Evolutionary conservation across 2,797 vertebrate genomes (phyloP).

Genomic region (Lophius americanus): DNA sequence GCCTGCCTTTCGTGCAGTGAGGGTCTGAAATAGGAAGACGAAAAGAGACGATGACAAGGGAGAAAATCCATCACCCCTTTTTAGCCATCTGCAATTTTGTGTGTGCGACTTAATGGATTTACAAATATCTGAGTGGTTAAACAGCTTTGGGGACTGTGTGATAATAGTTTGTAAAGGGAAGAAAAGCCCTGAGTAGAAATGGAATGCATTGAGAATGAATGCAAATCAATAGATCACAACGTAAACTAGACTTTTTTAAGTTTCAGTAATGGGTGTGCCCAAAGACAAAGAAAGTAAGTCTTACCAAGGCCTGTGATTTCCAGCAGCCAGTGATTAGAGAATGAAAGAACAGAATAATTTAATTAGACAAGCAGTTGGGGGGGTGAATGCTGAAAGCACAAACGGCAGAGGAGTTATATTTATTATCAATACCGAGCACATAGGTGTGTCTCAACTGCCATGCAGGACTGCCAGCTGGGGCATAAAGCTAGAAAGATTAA

Average conservation of each 20-base stretch:
- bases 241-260: background rate
- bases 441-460: conserved; percentile 76
- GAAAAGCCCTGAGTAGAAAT: background rate
- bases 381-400: conserved; percentile 46
- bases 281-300: conserved; percentile 18
- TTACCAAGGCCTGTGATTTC: conserved; percentile 90
- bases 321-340: conserved; percentile 65
- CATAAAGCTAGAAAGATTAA: conserved; percentile 63
- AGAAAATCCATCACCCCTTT: conserved; percentile 25
- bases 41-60: conserved; percentile 14
- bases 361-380: conserved; percentile 63
- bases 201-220: background rate
- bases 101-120: conserved; percentile 5
- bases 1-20: conserved; percentile 97
- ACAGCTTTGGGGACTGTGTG: background rate
- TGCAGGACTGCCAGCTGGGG: conserved; percentile 78
- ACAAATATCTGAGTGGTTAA: conserved; percentile 13
- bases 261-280: background rate
- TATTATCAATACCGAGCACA: conserved; percentile 67
- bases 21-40: conserved; percentile 80
- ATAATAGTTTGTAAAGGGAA: conserved; percentile 1
- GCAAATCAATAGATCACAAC: background rate
- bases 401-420: conserved; percentile 60
- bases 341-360: conserved; percentile 64
- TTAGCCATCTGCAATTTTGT: conserved; percentile 19